These are phyloP conservation scores for Acipenser oxyrinchus DNA, from an alignment of 2,797 vertebrate genomes.

Conservation along the genomic window DNA sequence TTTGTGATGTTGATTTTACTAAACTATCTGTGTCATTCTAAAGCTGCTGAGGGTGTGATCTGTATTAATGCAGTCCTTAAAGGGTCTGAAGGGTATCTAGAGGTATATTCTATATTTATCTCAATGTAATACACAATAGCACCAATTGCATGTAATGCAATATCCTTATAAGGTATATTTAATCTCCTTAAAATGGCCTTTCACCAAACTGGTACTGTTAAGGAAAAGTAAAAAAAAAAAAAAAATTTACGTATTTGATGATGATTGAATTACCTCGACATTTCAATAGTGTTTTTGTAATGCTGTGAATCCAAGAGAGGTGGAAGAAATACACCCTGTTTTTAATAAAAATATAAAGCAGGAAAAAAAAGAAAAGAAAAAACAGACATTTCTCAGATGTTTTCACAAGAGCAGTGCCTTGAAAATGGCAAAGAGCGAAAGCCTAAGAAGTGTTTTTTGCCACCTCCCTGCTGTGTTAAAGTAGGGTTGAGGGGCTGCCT, in stretches of 20 bases:
- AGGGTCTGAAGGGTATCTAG: constrained; percentile 40
- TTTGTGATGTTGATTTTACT: no score
- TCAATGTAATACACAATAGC: constrained; percentile 33
- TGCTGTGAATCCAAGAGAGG: constrained; percentile 63
- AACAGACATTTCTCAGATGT: constrained; percentile 33
- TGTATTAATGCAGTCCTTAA: constrained; percentile 42
- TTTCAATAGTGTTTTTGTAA: constrained; percentile 59
- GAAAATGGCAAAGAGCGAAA: constrained; percentile 46
- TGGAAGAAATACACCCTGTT: constrained; percentile 30
- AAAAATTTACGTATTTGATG: constrained; percentile 53
- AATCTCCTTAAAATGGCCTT: constrained; percentile 61
- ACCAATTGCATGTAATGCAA: constrained; percentile 53
- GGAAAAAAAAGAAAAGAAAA: constrained; percentile 34
- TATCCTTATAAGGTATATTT: constrained; percentile 43
- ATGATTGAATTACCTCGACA: constrained; percentile 71
- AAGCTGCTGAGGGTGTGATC: no score
- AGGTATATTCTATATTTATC: constrained; percentile 40
- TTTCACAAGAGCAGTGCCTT: constrained; percentile 69
- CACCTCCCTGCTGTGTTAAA: constrained; percentile 31
- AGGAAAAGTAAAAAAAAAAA: constrained; percentile 30
- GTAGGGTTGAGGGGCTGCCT: constrained; percentile 41
- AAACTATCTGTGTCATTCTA: no score
- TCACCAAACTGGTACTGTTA: constrained; percentile 79
- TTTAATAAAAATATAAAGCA: constrained; percentile 41
- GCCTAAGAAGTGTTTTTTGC: constrained; percentile 32